Evolutionary conservation across 2,888 invertebrate genomes (phyloP).

Genomic region (Caradrina clavipalpis): DNA sequence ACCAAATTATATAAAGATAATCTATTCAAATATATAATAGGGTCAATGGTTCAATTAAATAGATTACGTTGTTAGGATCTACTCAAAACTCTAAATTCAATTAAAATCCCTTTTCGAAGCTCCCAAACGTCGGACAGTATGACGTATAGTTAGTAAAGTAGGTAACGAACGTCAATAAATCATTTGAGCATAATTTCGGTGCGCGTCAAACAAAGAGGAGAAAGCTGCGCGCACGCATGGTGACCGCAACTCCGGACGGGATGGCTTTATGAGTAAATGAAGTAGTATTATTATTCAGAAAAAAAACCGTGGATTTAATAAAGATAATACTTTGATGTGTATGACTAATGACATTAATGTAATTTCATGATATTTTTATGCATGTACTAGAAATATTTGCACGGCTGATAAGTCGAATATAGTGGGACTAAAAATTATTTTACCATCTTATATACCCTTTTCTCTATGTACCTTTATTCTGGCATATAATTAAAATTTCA

Average conservation of each 20-base stretch:
- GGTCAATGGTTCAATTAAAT: neutral
- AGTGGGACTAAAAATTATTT: no score
- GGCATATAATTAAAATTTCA: no score
- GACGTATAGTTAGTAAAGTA: constrained; percentile 23
- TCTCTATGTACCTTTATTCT: no score
- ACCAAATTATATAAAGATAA: no score
- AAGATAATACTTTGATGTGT: no score
- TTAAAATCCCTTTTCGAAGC: constrained; percentile 1
- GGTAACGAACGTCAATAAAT: constrained; percentile 59
- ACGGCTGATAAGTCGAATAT: no score
- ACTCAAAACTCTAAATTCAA: constrained; percentile 2
- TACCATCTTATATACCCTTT: no score
- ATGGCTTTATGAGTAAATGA: constrained; percentile 36
- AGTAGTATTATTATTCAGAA: constrained; percentile 9
- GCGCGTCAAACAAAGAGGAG: constrained; percentile 69
- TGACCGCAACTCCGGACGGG: constrained; percentile 55
- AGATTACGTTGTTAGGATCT: no score
- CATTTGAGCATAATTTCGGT: constrained; percentile 65
- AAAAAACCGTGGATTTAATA: neutral
- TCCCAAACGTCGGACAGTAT: neutral
- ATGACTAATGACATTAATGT: no score
- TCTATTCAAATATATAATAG: neutral
- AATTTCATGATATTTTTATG: no score
- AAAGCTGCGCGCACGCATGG: constrained; percentile 66
- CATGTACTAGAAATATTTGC: no score